A percentile compares a stretch with the other conserved stretches of the same genome.
Conservation (phyloP, 2,888 invertebrate genomes). For the Odontocolon sp. region DNA sequence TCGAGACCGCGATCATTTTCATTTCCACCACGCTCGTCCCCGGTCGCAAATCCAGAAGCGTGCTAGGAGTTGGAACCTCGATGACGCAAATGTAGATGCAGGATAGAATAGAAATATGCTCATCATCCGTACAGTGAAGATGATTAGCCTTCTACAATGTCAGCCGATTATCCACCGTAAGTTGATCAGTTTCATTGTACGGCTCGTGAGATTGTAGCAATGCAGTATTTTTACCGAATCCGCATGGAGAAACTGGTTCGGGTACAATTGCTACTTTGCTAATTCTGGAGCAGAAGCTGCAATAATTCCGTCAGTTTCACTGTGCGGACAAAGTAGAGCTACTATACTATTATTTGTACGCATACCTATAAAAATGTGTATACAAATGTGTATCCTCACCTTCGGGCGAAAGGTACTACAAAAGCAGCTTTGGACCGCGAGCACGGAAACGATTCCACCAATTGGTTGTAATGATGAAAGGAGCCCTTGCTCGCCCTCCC, state of each 20-base stretch:
- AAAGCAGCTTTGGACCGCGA: constrained; percentile 37
- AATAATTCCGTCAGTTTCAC: too few relatives aligned
- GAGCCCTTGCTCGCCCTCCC: constrained; percentile 24
- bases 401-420: constrained; percentile 43
- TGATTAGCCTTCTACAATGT: too few relatives aligned
- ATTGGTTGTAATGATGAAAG: constrained; percentile 70
- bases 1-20: constrained; percentile 69
- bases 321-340: too few relatives aligned
- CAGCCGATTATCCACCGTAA: too few relatives aligned
- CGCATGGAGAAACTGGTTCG: too few relatives aligned
- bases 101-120: constrained; percentile 38
- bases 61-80: constrained; percentile 8
- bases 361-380: not conserved
- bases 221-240: too few relatives aligned
- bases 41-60: constrained; percentile 65
- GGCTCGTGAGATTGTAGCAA: too few relatives aligned
- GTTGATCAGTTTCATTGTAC: too few relatives aligned
- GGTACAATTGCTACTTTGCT: too few relatives aligned
- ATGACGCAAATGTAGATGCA: constrained; percentile 46
- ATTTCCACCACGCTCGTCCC: constrained; percentile 64
- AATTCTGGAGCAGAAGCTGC: too few relatives aligned
- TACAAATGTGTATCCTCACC: constrained; percentile 1
- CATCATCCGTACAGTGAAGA: too few relatives aligned
- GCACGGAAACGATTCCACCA: constrained; percentile 68
- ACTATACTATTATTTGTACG: not conserved